phyloP scores from a whole-genome alignment of 2,797 vertebrate genomes.

The Sebastes itinus region DNA sequence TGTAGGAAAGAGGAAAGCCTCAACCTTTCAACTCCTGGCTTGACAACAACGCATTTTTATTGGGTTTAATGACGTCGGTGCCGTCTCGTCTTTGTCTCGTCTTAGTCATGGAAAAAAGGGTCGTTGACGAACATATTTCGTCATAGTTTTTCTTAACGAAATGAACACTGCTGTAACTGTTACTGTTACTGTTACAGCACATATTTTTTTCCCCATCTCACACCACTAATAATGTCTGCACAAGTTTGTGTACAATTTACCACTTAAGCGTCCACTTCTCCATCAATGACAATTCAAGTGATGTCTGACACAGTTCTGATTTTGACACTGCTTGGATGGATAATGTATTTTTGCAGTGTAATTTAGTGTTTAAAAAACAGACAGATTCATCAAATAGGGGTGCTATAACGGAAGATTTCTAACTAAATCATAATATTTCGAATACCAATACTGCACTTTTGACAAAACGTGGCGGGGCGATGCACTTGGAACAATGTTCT shows the following conservation, averaged over 20 bases:
- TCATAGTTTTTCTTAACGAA: no score
- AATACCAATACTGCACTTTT: not conserved
- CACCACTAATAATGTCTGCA: not conserved
- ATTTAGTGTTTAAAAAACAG: not conserved
- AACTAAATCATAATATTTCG: no score
- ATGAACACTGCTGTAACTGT: no score
- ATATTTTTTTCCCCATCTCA: not conserved
- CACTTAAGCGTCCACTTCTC: not conserved
- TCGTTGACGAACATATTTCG: no score
- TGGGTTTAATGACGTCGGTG: no score
- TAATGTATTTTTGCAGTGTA: not conserved
- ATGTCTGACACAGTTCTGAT: not conserved
- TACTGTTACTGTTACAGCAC: not conserved
- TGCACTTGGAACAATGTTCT: not conserved
- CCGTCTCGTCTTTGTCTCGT: no score
- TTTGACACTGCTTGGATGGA: not conserved
- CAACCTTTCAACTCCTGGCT: not conserved
- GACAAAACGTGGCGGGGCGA: not conserved
- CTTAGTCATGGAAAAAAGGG: no score
- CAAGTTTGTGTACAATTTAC: not conserved
- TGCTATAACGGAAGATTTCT: no score
- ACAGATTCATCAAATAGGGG: not conserved
- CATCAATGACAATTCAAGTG: not conserved
- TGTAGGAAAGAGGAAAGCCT: not conserved
- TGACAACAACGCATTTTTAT: no score